phyloP scores from a whole-genome alignment of 2,797 vertebrate genomes.

The Chelon labrosus region DNA sequence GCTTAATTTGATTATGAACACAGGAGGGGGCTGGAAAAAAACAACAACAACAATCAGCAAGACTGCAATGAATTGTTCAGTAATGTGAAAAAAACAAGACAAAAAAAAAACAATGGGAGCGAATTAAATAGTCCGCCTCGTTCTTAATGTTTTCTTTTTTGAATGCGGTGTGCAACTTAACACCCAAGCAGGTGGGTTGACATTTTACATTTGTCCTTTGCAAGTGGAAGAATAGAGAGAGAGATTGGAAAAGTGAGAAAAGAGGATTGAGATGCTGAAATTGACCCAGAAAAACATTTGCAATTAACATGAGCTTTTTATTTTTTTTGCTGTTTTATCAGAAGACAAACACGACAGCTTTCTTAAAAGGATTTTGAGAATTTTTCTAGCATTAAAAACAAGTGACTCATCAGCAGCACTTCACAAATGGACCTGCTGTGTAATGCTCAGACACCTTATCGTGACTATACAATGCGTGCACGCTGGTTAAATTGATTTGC shows the following conservation, averaged over 20 bases:
- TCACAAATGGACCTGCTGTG: no score
- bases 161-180: conserved; percentile 15
- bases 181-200: conserved; percentile 24
- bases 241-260: not conserved
- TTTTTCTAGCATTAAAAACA: not conserved
- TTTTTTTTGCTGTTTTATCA: not conserved
- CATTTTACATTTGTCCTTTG: conserved; percentile 42
- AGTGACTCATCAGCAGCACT: not conserved
- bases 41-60: conserved; percentile 33
- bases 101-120: conserved; percentile 39
- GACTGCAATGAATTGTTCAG: conserved; percentile 43
- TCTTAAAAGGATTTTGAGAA: not conserved
- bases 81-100: conserved; percentile 35
- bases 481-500: no score
- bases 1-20: conserved; percentile 65
- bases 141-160: conserved; percentile 37
- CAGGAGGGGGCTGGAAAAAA: conserved; percentile 36
- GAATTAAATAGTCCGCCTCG: conserved; percentile 37
- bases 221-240: not conserved
- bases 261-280: not conserved
- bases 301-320: conserved; percentile 54
- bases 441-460: no score
- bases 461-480: no score
- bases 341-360: not conserved
- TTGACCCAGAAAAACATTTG: conserved; percentile 5